Percentiles rank a stretch among this genome's conserved stretches.
Conservation (phyloP, 2,888 invertebrate species). For the Parnassius smintheus region DNA sequence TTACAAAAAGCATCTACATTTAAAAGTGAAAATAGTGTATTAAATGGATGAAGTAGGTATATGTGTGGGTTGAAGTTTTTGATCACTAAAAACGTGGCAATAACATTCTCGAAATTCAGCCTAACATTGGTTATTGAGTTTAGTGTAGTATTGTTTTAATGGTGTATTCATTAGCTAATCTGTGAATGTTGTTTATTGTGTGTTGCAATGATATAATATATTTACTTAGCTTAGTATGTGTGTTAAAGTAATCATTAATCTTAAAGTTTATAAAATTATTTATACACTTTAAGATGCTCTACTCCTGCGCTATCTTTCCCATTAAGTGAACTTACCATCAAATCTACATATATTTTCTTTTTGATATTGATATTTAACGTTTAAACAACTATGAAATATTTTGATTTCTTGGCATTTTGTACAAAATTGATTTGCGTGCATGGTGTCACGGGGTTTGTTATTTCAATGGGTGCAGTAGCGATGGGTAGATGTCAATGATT, state of each 20-base stretch:
- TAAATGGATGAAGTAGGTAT: conserved; percentile 80
- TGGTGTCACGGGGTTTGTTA: conserved; percentile 50
- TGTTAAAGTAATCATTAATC: conserved; percentile 56
- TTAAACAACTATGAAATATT: conserved; percentile 1
- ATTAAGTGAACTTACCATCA: conserved; percentile 31
- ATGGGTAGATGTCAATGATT: conserved; percentile 39
- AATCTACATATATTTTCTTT: conserved; percentile 1
- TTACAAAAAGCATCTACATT: conserved; percentile 80
- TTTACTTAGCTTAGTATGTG: conserved; percentile 65
- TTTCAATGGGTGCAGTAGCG: conserved; percentile 48
- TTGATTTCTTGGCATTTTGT: conserved; percentile 31
- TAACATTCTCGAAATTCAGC: conserved; percentile 22
- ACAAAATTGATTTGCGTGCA: conserved; percentile 48
- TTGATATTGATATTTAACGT: conserved; percentile 6
- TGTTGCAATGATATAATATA: conserved; percentile 66
- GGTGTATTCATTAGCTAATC: conserved; percentile 74
- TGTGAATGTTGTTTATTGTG: conserved; percentile 78
- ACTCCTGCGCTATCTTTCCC: conserved; percentile 35
- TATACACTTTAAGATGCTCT: conserved; percentile 52
- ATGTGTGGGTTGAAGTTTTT: conserved; percentile 45
- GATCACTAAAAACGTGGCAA: conserved; percentile 41
- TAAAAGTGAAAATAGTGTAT: conserved; percentile 81
- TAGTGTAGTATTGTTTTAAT: conserved; percentile 75
- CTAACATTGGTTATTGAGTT: conserved; percentile 46
- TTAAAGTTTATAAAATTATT: conserved; percentile 53